A percentile compares a stretch with the other conserved stretches of the same genome.
Conservation (phyloP, 2,113 vertebrate species). For the Dasyornis broadbenti region DNA sequence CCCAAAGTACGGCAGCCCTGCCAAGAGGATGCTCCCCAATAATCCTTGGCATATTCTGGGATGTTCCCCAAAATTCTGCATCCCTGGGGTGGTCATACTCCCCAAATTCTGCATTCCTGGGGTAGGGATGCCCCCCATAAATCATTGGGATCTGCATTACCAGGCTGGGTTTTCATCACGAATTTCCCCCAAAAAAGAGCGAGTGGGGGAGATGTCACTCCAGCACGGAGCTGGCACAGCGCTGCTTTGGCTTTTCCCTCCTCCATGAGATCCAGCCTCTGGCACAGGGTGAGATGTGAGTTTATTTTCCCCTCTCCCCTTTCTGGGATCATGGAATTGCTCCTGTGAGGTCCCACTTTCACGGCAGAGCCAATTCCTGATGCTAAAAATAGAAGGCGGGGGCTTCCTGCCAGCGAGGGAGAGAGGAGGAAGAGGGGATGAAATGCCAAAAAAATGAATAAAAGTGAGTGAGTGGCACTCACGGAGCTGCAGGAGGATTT, state of each 20-base stretch:
- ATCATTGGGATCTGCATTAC: slow-evolving; percentile 6
- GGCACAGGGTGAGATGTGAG: neutral
- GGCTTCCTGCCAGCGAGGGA: neutral
- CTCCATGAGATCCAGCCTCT: slow-evolving; percentile 32
- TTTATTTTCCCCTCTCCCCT: neutral
- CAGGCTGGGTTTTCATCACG: slow-evolving; percentile 18
- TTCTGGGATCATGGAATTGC: neutral
- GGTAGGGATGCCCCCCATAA: neutral
- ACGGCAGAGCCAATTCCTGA: neutral
- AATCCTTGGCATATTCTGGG: neutral
- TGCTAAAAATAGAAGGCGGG: neutral
- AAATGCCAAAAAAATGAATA: neutral
- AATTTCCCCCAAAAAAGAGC: neutral
- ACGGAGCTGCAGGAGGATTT: neutral
- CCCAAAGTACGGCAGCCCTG: neutral
- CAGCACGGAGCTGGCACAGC: neutral
- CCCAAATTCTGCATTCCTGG: neutral
- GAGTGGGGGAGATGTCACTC: neutral
- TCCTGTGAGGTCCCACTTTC: neutral
- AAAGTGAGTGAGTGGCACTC: neutral
- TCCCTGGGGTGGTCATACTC: neutral
- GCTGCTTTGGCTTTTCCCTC: neutral
- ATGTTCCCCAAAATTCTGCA: neutral
- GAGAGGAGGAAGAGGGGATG: neutral
- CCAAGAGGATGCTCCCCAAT: neutral